Evolutionary conservation across 2,888 invertebrate genomes (phyloP).

Genomic region (Lithophane socia): DNA sequence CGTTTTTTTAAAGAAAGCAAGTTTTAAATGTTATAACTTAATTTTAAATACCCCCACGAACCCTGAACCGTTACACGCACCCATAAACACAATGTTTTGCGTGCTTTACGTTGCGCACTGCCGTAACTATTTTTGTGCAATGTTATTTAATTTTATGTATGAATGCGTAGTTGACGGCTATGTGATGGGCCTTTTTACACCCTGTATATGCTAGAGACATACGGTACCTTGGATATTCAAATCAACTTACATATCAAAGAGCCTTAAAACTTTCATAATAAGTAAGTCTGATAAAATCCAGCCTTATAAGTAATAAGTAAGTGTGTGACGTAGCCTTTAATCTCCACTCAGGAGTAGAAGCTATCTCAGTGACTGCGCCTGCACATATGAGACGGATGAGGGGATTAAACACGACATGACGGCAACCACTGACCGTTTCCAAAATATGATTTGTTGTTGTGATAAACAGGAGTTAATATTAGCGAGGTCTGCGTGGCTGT

Average conservation of each 20-base stretch:
- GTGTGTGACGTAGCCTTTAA: slow-evolving; percentile 65
- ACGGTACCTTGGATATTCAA: background rate
- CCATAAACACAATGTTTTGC: no score
- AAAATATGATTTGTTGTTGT: slow-evolving; percentile 65
- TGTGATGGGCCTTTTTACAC: no score
- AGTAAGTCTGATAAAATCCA: background rate
- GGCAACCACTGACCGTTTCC: slow-evolving; percentile 74
- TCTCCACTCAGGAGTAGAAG: slow-evolving; percentile 65
- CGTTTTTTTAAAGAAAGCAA: no score
- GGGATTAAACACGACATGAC: slow-evolving; percentile 75
- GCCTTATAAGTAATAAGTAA: slow-evolving; percentile 10
- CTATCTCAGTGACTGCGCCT: slow-evolving; percentile 62
- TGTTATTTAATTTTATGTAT: no score
- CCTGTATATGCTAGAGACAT: background rate
- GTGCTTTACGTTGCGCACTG: no score
- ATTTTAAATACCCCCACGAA: no score
- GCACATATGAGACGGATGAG: slow-evolving; percentile 69
- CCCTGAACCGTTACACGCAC: no score
- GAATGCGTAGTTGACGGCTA: no score
- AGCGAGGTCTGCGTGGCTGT: slow-evolving; percentile 29
- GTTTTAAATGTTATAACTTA: no score
- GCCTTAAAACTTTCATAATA: background rate
- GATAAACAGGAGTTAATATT: slow-evolving; percentile 56
- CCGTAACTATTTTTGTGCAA: no score
- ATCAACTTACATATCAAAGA: background rate